Conservation (phyloP, 1,140 invertebrate genomes). For the Magallana ariakensis region DNA sequence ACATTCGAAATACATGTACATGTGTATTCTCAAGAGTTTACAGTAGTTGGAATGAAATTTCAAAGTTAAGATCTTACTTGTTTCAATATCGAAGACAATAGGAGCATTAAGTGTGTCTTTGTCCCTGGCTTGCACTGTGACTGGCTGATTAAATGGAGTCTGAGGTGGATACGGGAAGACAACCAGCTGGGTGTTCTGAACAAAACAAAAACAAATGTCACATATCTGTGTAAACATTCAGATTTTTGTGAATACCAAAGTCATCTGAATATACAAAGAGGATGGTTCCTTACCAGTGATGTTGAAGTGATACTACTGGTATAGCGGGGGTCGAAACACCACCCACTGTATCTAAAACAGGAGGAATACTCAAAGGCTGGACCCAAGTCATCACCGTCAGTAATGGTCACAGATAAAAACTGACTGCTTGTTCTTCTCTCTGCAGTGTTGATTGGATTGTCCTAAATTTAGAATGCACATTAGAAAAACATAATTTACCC, state of each 20-base stretch:
- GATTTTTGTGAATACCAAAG: not conserved
- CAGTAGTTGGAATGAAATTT: not conserved
- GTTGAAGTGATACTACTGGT: conserved; percentile 12
- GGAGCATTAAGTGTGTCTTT: conserved; percentile 46
- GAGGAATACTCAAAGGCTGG: conserved; percentile 29
- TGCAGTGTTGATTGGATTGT: conserved; percentile 3
- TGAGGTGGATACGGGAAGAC: conserved; percentile 39
- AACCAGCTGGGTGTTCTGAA: conserved; percentile 1
- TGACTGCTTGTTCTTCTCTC: not conserved
- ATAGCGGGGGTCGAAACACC: conserved; percentile 39
- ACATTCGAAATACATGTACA: no score
- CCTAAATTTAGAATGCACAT: not conserved
- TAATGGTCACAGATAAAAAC: conserved; percentile 6
- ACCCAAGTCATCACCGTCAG: conserved; percentile 36
- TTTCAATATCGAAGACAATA: conserved; percentile 36
- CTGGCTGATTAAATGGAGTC: conserved; percentile 34
- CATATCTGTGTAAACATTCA: not conserved
- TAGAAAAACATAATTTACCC: no score
- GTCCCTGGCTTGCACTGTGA: conserved; percentile 42
- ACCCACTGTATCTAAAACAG: conserved; percentile 25
- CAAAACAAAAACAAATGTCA: not conserved
- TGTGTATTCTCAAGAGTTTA: no score
- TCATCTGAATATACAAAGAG: not conserved
- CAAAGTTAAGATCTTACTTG: conserved; percentile 6
- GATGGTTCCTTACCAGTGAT: not conserved